These are phyloP conservation scores for Ferdinandea cuprea DNA, from an alignment of 2,888 invertebrate species.

Conservation along the genomic window DNA sequence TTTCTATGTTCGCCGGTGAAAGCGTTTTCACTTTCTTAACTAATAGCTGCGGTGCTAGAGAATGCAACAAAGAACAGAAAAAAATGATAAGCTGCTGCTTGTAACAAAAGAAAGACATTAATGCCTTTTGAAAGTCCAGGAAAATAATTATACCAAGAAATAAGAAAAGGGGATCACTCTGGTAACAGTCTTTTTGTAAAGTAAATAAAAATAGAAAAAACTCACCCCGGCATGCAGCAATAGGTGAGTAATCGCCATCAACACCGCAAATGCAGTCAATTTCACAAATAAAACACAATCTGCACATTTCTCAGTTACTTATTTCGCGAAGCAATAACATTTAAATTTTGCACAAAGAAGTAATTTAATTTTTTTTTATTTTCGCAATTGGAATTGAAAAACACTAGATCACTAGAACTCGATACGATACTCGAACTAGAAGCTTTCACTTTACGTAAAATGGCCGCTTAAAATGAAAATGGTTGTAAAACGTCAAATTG, in stretches of 20 bases:
- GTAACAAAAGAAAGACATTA: slow-evolving; percentile 37
- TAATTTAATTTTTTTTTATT: not conserved
- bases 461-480: not conserved
- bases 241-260: not conserved
- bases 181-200: not conserved
- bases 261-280: not conserved
- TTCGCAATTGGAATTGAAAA: not conserved
- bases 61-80: slow-evolving; percentile 15
- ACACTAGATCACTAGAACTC: no score
- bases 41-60: slow-evolving; percentile 21
- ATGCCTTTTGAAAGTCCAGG: slow-evolving; percentile 38
- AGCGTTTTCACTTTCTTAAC: slow-evolving; percentile 58
- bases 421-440: not conserved
- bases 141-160: slow-evolving; percentile 40
- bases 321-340: not conserved
- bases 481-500: not conserved
- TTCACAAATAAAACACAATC: slow-evolving; percentile 4
- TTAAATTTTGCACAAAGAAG: not conserved
- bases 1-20: slow-evolving; percentile 6
- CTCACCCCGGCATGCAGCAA: not conserved
- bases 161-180: not conserved
- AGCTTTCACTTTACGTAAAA: not conserved
- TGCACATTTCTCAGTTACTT: not conserved
- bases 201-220: not conserved
- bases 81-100: slow-evolving; percentile 10